Evolutionary conservation across 35 echinoderm and acorn worm genomes (phyloP), one percentile per base, ranked within the genome.

Genomic region (Ophiothrix spiculata): DNA sequence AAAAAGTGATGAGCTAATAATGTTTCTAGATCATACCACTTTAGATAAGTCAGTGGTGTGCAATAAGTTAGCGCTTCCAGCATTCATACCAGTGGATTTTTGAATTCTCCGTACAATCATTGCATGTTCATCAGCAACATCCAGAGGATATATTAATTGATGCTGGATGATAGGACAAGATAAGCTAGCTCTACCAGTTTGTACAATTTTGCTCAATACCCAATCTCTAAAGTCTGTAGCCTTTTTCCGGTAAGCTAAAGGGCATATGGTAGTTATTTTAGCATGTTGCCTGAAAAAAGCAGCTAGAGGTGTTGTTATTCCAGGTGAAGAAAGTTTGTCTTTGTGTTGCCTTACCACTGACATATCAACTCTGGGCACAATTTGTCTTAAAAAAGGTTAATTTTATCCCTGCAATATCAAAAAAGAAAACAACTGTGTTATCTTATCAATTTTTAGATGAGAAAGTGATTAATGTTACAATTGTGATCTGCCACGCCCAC

Each of bases 241-340:
- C 10, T 69, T 69, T 69, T 69, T 49, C 42, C 42, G n/a, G 60
- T 69, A 69, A 69, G 60, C 60, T n/a, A 15, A 10, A 69, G 60
- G n/a, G 60, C 60, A 69, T 2, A 12, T 28, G 25, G 6, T 69
- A 69, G 60, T 69, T 69, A 69, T 69, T 69, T 69, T 69, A 69
- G 60, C 29, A 69, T 69, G 60, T 69, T 69, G 60, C 60, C 60
- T 69, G 60, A 69, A 69, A 25, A 69, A 69, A 69, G 60, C 16
- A 4, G 60, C 60, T n/a, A 28, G 8, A 2, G 23, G 60, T 69
- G 60, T 69, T 69, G 60, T 69, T 69, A 25, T 69, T 69, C 60
- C 60, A 69, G 60, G 60, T 69, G 60, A 69, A 25, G 25, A n/a
- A 69, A 69, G 60, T 69, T 69, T 69, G 60, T 69, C 60, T 69